Base-by-base conservation (phyloP, 2,888 invertebrate species). In the Lycia hirtaria region DNA sequence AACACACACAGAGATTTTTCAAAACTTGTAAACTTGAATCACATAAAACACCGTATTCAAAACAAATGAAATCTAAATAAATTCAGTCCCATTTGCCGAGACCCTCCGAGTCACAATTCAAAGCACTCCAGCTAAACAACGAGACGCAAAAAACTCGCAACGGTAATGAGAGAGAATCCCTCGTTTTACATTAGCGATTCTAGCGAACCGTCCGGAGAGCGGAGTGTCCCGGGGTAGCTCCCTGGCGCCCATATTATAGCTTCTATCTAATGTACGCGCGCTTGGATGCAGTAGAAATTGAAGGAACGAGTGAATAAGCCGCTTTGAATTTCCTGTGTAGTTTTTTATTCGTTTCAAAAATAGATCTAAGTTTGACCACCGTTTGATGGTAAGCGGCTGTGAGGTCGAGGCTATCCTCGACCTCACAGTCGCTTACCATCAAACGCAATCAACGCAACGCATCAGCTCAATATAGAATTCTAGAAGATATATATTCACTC, bases 101-200 rank as follows among this genome's bases (percentile, higher is more conserved):
- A 17, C 28, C 33, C 40, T 45, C 38, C 22, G 37, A 56, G 51
- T 51, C 45, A 56, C 56, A 56, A 56, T 51, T 51, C 56, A 51
- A 51, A 56, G 51, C 33, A 44, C 50, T 56, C 45, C 33, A 4
- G 26, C 50, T 56, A 56, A 56, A 51, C 45, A 56, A 51, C 20
- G 40, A 38, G 32, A 30, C 12, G 49, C 32, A 50, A 53, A 56
- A n/a, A n/a, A n/a, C 62, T 64, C 63, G 65, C 64, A 64, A 72
- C 75, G 67, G 75, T 79, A 80, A 82, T 76, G 77, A 80, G 75
- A 65, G 65, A 71, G 75, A 73, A 60, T 67, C 73, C 69, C 69
- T 71, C 79, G 78, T 79, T 83, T 81, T 78, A 75, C 79, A 82
- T 85, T 78, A 78, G 76, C 77, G 77, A 69, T 76, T 75, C 75